Evolutionary conservation across 2,113 vertebrate species (phyloP).

Genomic region (Salvelinus fontinalis): DNA sequence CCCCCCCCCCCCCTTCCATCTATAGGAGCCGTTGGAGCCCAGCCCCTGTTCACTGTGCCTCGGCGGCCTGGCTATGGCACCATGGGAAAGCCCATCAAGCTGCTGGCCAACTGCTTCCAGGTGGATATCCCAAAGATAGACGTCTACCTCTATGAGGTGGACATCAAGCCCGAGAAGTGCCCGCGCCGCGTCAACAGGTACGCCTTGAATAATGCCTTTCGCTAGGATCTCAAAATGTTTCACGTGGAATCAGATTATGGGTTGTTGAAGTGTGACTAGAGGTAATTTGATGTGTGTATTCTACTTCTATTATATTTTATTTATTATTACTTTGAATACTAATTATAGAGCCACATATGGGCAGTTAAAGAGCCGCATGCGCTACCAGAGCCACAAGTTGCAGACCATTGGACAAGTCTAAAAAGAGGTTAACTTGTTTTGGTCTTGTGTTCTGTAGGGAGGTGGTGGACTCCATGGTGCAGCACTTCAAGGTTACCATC

Average conservation of each 20-base stretch:
- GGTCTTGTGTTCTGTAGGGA: constrained; percentile 77
- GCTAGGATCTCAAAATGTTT: no score
- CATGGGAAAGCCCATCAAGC: constrained; percentile 99
- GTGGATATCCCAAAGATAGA: constrained; percentile 99
- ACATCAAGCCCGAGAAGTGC: constrained; percentile 99
- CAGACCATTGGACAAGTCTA: no score
- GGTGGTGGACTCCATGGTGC: constrained; percentile 97
- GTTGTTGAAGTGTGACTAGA: no score
- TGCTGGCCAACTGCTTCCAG: constrained; percentile 99
- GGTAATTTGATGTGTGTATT: no score
- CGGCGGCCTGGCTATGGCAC: constrained; percentile 98
- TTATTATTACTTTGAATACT: no score
- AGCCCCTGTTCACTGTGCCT: constrained; percentile 98
- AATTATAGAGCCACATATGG: no score
- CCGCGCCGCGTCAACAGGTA: constrained; percentile 97
- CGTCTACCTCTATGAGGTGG: constrained; percentile 99
- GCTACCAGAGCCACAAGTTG: no score
- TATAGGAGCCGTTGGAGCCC: constrained; percentile 94
- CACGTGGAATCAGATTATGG: no score
- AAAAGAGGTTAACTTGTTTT: no score
- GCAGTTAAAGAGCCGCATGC: no score
- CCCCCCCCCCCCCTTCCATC: background rate
- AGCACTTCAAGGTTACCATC: constrained; percentile 98
- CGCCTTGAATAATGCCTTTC: background rate
- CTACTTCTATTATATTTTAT: no score